phyloP scores from a whole-genome alignment of 2,113 vertebrate genomes.

The Catharus minimus region DNA sequence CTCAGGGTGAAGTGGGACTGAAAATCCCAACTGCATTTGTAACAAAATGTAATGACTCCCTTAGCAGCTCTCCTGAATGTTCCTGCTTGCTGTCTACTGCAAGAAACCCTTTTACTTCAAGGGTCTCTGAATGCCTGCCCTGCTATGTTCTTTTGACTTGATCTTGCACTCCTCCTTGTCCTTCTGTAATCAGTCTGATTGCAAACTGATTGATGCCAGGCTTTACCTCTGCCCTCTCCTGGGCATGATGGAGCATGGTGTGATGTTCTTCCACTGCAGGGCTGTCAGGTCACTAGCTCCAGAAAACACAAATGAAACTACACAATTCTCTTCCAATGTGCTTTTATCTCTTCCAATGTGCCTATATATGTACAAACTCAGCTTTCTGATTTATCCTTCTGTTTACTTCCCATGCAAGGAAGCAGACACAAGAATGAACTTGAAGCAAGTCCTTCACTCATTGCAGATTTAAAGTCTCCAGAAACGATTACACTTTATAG shows the following conservation, averaged over 20 bases:
- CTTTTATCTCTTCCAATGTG: not conserved
- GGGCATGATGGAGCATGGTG: not conserved
- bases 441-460: conserved; percentile 29
- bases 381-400: conserved; percentile 48
- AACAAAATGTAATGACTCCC: not conserved
- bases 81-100: not conserved
- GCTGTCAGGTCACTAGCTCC: not conserved
- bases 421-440: conserved; percentile 19
- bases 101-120: not conserved
- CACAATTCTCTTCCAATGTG: conserved; percentile 4
- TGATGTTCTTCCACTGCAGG: conserved; percentile 29
- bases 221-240: conserved; percentile 40
- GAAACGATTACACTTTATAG: conserved; percentile 27
- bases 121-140: not conserved
- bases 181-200: conserved; percentile 55
- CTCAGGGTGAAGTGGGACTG: not conserved
- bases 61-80: not conserved
- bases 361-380: conserved; percentile 11
- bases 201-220: conserved; percentile 55
- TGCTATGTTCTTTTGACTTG: conserved; percentile 14
- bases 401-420: conserved; percentile 32
- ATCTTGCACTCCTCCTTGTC: conserved; percentile 22
- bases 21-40: not conserved
- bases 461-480: conserved; percentile 32
- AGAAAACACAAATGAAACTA: not conserved